Evolutionary conservation across 2,113 vertebrate genomes (phyloP).

Genomic region (Acanthochromis polyacanthus): DNA sequence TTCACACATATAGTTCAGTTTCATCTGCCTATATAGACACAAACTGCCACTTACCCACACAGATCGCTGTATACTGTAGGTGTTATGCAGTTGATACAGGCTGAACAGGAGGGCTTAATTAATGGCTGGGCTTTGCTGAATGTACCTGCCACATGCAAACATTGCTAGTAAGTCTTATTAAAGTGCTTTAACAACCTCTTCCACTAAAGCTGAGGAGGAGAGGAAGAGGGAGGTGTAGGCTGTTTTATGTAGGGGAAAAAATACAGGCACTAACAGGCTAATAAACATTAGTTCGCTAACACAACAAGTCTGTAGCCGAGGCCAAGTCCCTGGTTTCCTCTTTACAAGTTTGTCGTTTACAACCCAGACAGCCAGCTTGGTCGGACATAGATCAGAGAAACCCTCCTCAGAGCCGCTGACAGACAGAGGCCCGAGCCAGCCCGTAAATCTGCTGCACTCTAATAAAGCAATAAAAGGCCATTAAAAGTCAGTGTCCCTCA

Average conservation of each 20-base stretch:
- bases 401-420: conserved; percentile 51
- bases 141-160: conserved; percentile 25
- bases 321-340: conserved; percentile 22
- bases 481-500: conserved; percentile 76
- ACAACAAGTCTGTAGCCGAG: conserved; percentile 47
- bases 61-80: too few species aligned
- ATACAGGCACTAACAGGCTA: conserved; percentile 58
- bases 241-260: conserved; percentile 62
- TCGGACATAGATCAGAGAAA: conserved; percentile 53
- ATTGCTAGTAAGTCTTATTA: conserved; percentile 30
- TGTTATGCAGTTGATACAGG: neutral
- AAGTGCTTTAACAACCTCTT: conserved; percentile 23
- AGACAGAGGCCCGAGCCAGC: conserved; percentile 53
- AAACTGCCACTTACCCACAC: neutral
- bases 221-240: conserved; percentile 10
- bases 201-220: conserved; percentile 14
- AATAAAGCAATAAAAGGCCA: conserved; percentile 78
- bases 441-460: conserved; percentile 76
- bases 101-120: neutral
- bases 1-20: conserved; percentile 3
- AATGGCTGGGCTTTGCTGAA: neutral
- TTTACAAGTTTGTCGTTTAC: conserved; percentile 60
- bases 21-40: neutral
- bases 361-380: conserved; percentile 48
- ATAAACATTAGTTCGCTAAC: conserved; percentile 67